Percentiles rank a stretch among this genome's conserved stretches.
phyloP scores from a whole-genome alignment of 2,113 vertebrate genomes.

The Gallinago undulata region DNA sequence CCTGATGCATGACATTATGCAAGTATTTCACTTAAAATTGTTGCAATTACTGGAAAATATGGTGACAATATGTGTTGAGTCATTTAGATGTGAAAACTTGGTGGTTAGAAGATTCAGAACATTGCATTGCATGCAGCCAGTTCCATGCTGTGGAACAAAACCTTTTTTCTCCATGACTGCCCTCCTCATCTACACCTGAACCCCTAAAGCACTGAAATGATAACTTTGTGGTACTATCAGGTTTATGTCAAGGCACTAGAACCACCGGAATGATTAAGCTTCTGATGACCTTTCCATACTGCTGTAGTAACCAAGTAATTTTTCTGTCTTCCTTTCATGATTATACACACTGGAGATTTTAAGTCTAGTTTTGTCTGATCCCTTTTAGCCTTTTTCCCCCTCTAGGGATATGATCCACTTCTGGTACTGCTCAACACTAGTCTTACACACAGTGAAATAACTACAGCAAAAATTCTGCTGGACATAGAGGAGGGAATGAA shows the following conservation, averaged over 20 bases:
- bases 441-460: background rate
- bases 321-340: background rate
- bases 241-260: background rate
- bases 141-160: background rate
- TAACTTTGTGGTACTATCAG: background rate
- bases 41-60: constrained; percentile 44
- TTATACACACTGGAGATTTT: background rate
- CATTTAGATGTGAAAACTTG: background rate
- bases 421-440: background rate
- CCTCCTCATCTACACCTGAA: background rate
- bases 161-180: background rate
- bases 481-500: background rate
- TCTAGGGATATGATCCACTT: background rate
- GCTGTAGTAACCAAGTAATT: background rate
- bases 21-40: constrained; percentile 24
- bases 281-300: background rate
- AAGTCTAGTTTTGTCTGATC: background rate
- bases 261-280: background rate
- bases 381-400: background rate
- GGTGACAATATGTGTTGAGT: background rate
- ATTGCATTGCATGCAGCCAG: background rate
- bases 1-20: background rate
- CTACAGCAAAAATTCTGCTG: background rate
- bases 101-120: constrained; percentile 7
- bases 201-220: background rate